Evolutionary conservation across 92 coral and sea anemone genomes (phyloP), one percentile per base, ranked within the genome.

Genomic region (Porites rus): DNA sequence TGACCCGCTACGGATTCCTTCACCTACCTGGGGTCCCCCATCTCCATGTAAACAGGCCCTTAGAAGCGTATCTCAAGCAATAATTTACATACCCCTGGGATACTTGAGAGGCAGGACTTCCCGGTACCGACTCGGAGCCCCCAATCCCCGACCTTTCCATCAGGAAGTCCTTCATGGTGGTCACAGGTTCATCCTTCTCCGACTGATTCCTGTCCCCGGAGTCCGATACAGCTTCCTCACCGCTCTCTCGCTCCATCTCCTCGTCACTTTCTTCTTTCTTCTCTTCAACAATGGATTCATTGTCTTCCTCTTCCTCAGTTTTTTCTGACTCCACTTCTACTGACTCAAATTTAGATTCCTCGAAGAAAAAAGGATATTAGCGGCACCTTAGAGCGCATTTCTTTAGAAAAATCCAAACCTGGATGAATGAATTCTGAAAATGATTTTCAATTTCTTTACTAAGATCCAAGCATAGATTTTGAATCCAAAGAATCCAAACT

Each of bases 51-150:
- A 28, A 28, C 31, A 28, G 31, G 31, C 31, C 31, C 31, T 28
- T 28, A 28, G 31, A 28, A 28, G 3, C 31, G 31, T 28, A 38
- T 38, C 6, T 38, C 46, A 38, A 38, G 21, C 51, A 8, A n/a
- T 67, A 56, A 56, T 10, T 38, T 1, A 82, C 94, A 74, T 53
- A 93, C 99, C 99, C 96, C 80, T 92, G 98, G 66, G 99, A 96
- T 67, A 92, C 85, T 74, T 96, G 99, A 8, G 99, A 97, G 13
- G 98, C 95, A 7, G 99, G 99, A 77, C 99, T 97, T 24, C 96
- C 96, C 8, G 99, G 99, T 0, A 97, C 93, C n/a, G 99, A 97
- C 79, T 97, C 99, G 3, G 97, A 90, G 74, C 99, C 98, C n/a
- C 91, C 87, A 54, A 94, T 81, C 60, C 98, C 92, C 20, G 92